These are phyloP conservation scores for Anthrax anthrax DNA, from an alignment of 2,888 invertebrate genomes.

Conservation along the genomic window DNA sequence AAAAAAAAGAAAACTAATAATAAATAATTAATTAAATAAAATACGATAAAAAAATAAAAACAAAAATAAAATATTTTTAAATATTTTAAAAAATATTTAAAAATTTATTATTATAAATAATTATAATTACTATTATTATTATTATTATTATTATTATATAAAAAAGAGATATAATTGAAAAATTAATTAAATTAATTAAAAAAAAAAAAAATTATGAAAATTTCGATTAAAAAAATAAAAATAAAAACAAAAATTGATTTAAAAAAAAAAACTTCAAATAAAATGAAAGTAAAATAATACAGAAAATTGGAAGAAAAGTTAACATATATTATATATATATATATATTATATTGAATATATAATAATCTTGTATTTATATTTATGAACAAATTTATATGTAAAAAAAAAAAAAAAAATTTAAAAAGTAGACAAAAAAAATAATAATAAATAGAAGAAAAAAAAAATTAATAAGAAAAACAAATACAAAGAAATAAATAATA, in stretches of 20 bases:
- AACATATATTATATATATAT: slow-evolving; percentile 4
- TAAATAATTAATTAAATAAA: no score
- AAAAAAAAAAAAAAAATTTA: slow-evolving; percentile 3
- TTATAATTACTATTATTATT: no score
- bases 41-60: no score
- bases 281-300: no score
- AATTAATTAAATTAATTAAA: slow-evolving; percentile 9
- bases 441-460: no score
- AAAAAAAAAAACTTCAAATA: no score
- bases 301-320: no score
- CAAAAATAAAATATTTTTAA: slow-evolving; percentile 19
- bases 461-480: neutral
- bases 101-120: slow-evolving; percentile 15
- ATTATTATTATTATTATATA: slow-evolving; percentile 1
- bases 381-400: slow-evolving; percentile 18
- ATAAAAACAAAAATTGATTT: no score
- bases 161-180: no score
- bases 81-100: slow-evolving; percentile 20
- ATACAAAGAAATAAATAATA: slow-evolving; percentile 5
- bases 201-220: slow-evolving; percentile 6
- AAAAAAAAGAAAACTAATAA: slow-evolving; percentile 12
- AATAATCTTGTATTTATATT: slow-evolving; percentile 18
- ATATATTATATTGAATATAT: slow-evolving; percentile 14
- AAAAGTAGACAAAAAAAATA: no score
- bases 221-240: slow-evolving; percentile 13